A percentile compares a stretch with the other conserved stretches of the same genome.
phyloP scores from a whole-genome alignment of 2,888 invertebrate species.

The Kryphioiulus occultus region DNA sequence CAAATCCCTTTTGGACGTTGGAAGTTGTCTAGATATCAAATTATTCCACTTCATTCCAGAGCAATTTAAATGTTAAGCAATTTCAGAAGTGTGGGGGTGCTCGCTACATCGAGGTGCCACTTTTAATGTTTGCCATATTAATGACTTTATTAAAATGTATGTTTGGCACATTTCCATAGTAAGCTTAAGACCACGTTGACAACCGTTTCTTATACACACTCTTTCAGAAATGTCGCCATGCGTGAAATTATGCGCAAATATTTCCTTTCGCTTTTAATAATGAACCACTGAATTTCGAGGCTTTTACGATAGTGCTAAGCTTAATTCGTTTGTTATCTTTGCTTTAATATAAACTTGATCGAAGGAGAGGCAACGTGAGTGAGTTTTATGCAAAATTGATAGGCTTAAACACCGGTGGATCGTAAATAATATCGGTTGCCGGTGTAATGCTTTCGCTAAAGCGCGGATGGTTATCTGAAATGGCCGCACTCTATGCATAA shows the following conservation, averaged over 20 bases:
- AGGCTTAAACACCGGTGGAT: not conserved
- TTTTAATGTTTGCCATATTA: not conserved
- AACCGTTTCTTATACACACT: no score
- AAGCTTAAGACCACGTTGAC: no score
- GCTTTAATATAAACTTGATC: not conserved
- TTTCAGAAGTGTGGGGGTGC: no score
- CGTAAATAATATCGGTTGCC: not conserved
- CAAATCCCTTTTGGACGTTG: no score
- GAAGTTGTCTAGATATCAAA: no score
- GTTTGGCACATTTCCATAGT: not conserved
- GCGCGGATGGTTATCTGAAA: conserved; percentile 26
- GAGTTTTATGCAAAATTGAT: not conserved
- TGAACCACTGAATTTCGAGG: no score
- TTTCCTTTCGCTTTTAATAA: no score
- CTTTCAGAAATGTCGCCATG: no score
- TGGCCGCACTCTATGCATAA: not conserved
- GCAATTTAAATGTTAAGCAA: no score
- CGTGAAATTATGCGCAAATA: no score
- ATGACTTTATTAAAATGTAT: not conserved
- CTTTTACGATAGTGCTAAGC: not conserved
- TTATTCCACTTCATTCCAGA: no score
- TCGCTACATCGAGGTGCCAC: not conserved
- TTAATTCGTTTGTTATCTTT: not conserved
- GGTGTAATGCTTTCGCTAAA: conserved; percentile 4
- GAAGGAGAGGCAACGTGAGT: not conserved